Evolutionary conservation across 2,113 vertebrate species (phyloP), one percentile per base, ranked within the genome.

Genomic region (Poecilia latipinna): DNA sequence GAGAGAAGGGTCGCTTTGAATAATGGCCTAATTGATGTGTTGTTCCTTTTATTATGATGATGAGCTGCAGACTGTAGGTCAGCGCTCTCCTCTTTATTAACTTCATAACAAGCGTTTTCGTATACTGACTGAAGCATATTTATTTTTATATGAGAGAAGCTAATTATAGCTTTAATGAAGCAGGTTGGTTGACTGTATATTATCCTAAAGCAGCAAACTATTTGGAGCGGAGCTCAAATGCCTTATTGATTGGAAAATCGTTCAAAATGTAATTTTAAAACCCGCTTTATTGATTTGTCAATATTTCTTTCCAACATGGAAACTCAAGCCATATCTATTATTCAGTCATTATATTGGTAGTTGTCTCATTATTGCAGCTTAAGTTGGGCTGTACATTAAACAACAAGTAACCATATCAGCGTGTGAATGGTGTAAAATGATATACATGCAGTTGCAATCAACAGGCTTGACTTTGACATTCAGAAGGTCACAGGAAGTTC

Each of bases 371-470:
- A 11, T n/a, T 57, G 22, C 22, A 57, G 17, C 51, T 37, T 19
- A 35, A 77, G 3, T 4, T 22, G 3, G 7, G 24, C 44, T 12
- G 69, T 61, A 72, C 67, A 78, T 39, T 63, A 74, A 67, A 72
- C 1, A 72, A 33, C 26, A 3, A 35, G 65, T 44, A 67, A 29
- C 17, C 68, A 28, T 51, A 42, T 33, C n/a, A 1, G 35, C 5
- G 44, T 39, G 19, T 32, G 35, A 66, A 48, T 89, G 78, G 83
- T 83, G 85, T 68, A 85, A 89, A 51, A 4, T 1, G 12, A 77
- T 67, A 72, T 4, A 4, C 22, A 62, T 3, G 31, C 61, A 72
- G 39, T 71, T 82, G 82, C 65, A 61, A 82, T 70, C 70, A 81
- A 51, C 70, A 42, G 65, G 35, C 54, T 24, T 76, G 68, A 51